Evolutionary conservation across 35 echinoderm and acorn worm genomes (phyloP).

Genomic region (Lytechinus variegatus): DNA sequence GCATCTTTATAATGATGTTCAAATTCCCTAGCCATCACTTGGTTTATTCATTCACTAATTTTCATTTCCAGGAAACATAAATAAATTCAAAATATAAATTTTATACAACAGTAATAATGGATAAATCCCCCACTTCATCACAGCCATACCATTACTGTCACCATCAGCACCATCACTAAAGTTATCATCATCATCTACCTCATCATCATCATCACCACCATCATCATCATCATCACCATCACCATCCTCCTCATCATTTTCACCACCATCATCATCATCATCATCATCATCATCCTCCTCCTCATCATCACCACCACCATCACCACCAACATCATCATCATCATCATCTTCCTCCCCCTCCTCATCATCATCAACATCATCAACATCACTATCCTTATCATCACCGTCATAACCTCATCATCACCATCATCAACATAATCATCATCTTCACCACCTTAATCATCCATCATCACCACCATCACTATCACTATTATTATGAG

Average conservation of each 20-base stretch:
- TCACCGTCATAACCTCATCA: background rate
- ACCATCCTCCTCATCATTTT: background rate
- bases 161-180: background rate
- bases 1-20: background rate
- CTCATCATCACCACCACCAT: background rate
- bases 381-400: background rate
- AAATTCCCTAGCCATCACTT: background rate
- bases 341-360: background rate
- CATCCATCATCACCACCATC: conserved; percentile 16
- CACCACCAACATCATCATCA: background rate
- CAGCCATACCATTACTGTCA: background rate
- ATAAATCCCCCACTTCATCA: background rate
- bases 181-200: background rate
- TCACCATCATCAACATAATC: conserved; percentile 10
- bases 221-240: no score
- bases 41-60: no score
- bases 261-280: background rate
- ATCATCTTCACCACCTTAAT: background rate
- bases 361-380: background rate
- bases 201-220: background rate
- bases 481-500: background rate
- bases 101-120: no score
- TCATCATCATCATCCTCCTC: background rate
- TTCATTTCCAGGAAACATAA: no score
- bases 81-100: no score